These are phyloP conservation scores for Bubo bubo DNA, from an alignment of 2,113 vertebrate genomes.

Conservation along the genomic window DNA sequence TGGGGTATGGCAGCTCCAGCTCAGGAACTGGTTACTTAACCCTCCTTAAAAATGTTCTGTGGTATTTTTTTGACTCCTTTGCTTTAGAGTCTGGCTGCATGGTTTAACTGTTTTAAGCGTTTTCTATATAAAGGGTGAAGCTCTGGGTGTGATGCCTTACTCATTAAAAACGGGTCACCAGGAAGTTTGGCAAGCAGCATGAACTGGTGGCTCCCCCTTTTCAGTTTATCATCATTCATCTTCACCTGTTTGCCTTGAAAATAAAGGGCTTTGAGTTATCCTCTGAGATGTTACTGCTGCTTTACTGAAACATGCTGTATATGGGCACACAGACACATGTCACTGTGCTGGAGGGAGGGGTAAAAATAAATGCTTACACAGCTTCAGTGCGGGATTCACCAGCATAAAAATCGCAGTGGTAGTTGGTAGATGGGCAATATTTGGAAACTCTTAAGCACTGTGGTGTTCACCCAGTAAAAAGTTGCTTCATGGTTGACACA, in stretches of 20 bases:
- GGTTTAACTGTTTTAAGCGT: neutral
- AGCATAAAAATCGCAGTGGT: neutral
- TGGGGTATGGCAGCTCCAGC: neutral
- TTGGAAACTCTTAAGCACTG: neutral
- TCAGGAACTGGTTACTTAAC: neutral
- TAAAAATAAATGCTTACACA: neutral
- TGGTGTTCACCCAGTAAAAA: neutral
- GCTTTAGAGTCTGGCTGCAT: neutral
- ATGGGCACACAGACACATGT: accelerated
- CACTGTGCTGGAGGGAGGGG: neutral
- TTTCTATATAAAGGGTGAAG: neutral
- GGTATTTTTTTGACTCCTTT: neutral
- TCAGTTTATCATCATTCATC: neutral
- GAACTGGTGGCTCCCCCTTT: neutral
- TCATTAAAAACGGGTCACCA: neutral
- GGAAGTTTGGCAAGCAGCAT: neutral
- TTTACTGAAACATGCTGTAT: neutral
- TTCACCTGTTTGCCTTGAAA: neutral
- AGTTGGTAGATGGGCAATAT: accelerated
- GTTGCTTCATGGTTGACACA: neutral
- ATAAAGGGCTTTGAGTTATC: neutral
- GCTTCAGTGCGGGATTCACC: neutral
- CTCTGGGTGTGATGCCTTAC: neutral
- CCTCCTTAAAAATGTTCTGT: neutral
- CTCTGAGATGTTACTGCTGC: neutral